Conservation (phyloP, 2,888 invertebrate species). For the Harpagoxenus sublaevis region DNA sequence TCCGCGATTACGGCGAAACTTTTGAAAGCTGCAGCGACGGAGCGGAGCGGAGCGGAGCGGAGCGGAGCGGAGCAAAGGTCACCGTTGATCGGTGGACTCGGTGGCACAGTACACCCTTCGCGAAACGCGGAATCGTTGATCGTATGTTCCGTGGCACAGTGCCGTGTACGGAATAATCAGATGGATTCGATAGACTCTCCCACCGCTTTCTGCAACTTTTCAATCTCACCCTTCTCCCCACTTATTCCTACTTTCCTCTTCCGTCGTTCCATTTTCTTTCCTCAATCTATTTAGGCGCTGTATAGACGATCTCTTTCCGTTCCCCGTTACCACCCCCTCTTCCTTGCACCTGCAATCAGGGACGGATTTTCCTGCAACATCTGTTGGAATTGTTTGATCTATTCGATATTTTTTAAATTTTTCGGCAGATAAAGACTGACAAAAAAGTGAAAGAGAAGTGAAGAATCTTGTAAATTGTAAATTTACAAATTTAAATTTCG, state of each 20-base stretch:
- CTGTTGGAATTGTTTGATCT: not conserved
- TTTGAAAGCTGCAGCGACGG: not conserved
- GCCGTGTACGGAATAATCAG: conserved; percentile 69
- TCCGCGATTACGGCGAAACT: not conserved
- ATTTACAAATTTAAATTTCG: too few relatives aligned
- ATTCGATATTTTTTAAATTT: not conserved
- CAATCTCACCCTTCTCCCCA: conserved; percentile 59
- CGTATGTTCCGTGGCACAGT: conserved; percentile 66
- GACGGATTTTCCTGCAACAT: not conserved
- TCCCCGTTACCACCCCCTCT: not conserved
- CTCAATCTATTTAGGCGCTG: conserved; percentile 46
- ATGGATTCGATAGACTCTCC: conserved; percentile 64
- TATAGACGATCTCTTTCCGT: conserved; percentile 24
- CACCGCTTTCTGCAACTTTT: conserved; percentile 62
- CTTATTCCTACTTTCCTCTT: conserved; percentile 40
- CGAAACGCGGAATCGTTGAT: conserved; percentile 52
- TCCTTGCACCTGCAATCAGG: conserved; percentile 29
- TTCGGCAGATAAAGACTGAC: too few relatives aligned
- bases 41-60: not conserved
- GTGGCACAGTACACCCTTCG: conserved; percentile 54
- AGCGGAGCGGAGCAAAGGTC: not conserved
- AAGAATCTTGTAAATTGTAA: too few relatives aligned
- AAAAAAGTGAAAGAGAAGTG: too few relatives aligned
- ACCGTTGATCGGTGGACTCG: not conserved
- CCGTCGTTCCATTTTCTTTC: conserved; percentile 51